Evolutionary conservation across 2,888 invertebrate species (phyloP), one percentile per base, ranked within the genome.

Genomic region (Caenorhabditis doughertyi): DNA sequence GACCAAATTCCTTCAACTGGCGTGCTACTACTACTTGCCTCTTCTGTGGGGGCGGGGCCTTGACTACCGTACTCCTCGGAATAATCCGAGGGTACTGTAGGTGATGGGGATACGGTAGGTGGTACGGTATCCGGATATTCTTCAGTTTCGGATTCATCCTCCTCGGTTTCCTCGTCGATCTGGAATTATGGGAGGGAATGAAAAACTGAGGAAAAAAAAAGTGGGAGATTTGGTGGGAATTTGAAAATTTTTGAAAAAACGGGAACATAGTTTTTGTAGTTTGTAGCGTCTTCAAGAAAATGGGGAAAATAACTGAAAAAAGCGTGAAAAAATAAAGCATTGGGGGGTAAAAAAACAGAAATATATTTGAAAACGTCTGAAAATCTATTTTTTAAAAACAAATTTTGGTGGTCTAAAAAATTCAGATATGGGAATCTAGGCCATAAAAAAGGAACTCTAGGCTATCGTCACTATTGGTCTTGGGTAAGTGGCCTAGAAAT

Each of bases 141-240:
- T n/a, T n/a, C n/a, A 25, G 55, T 51, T 35, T 67, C 80, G n/a
- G 70, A 53, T 13, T 76, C 72, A 2, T 70, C 77, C 25, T 76
- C 74, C 39, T 76, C 76, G 60, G 49, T 39, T 71, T 81, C 81
- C 81, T 81, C 81, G 71, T 81, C 77, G 55, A 77, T 67, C 81
- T 81, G 71, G 25, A 64, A 49, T 3, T 8, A 47, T 29, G 39
- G 27, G 42, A 29, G 55, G 35, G 18, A 47, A 56, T 9, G 29
- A n/a, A 47, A 42, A 74, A 65, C n/a, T 35, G 51, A 16, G 35
- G 55, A 25, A 18, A 42, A 16, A 47, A 21, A 16, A n/a, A 2
- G n/a, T 35, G 35, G 21, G 23, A 1, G 29, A 44, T 23, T 21
- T 18, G 9, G n/a, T 4, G 58, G 29, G 7, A 55, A 18, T 18